Conservation (phyloP, 2,113 vertebrate genomes). For the Scopus umbretta region DNA sequence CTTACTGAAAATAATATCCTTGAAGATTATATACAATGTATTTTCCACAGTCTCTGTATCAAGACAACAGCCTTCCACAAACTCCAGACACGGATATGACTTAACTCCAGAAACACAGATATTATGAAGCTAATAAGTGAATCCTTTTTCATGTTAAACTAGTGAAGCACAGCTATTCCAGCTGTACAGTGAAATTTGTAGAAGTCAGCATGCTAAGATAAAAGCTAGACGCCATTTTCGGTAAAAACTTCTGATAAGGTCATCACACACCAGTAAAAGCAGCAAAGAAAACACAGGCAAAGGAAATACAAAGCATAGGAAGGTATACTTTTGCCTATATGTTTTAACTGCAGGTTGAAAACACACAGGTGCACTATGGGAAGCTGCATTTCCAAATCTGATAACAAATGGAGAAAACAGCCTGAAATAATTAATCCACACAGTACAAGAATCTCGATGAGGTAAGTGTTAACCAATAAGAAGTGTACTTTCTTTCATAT, state of each 20-base stretch:
- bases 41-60: not conserved
- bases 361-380: not conserved
- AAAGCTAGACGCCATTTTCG: not conserved
- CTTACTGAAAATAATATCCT: not conserved
- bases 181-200: not conserved
- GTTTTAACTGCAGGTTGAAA: not conserved
- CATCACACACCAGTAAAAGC: not conserved
- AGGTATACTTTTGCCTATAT: not conserved
- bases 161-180: not conserved
- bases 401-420: not conserved
- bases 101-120: not conserved
- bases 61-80: not conserved
- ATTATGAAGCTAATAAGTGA: not conserved
- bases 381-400: not conserved
- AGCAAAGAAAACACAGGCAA: not conserved
- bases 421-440: not conserved
- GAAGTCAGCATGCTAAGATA: not conserved
- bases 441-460: not conserved
- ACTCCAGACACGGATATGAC: not conserved
- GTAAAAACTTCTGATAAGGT: not conserved
- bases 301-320: not conserved
- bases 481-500: too few species aligned
- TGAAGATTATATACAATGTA: not conserved
- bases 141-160: not conserved
- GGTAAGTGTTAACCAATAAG: not conserved